Evolutionary conservation across 2,888 invertebrate species (phyloP).

Genomic region (Pseudoips prasinana): DNA sequence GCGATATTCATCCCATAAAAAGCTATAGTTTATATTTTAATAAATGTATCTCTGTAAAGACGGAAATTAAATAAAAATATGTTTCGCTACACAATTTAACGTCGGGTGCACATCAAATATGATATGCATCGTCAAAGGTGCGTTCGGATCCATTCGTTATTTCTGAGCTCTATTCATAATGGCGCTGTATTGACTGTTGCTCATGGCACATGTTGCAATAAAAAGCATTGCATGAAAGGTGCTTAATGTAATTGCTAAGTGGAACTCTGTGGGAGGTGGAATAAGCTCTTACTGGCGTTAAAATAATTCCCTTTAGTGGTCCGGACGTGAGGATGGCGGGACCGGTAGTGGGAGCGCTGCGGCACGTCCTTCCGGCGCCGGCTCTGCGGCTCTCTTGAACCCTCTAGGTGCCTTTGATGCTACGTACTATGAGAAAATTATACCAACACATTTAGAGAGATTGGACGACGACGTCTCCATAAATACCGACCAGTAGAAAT

Average conservation of each 20-base stretch:
- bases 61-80: too few species aligned
- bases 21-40: too few species aligned
- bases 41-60: too few species aligned
- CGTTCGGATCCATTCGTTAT: slow-evolving; percentile 17
- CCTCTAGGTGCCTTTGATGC: slow-evolving; percentile 47
- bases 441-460: slow-evolving; percentile 40
- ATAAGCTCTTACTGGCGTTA: slow-evolving; percentile 50
- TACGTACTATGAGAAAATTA: slow-evolving; percentile 46
- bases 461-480: slow-evolving; percentile 22
- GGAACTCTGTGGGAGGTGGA: slow-evolving; percentile 13
- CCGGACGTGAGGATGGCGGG: slow-evolving; percentile 53
- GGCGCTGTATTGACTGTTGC: slow-evolving; percentile 37
- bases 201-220: slow-evolving; percentile 35
- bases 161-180: slow-evolving; percentile 29
- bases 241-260: slow-evolving; percentile 52
- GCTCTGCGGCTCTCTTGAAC: slow-evolving; percentile 43
- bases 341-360: slow-evolving; percentile 50
- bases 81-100: too few species aligned
- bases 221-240: slow-evolving; percentile 44
- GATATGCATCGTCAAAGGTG: not conserved
- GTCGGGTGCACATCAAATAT: not conserved
- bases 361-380: slow-evolving; percentile 57
- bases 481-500: not conserved
- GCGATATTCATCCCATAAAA: too few species aligned
- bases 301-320: slow-evolving; percentile 53